phyloP scores from a whole-genome alignment of 1,140 invertebrate genomes.

The Zaprionus davidi region DNA sequence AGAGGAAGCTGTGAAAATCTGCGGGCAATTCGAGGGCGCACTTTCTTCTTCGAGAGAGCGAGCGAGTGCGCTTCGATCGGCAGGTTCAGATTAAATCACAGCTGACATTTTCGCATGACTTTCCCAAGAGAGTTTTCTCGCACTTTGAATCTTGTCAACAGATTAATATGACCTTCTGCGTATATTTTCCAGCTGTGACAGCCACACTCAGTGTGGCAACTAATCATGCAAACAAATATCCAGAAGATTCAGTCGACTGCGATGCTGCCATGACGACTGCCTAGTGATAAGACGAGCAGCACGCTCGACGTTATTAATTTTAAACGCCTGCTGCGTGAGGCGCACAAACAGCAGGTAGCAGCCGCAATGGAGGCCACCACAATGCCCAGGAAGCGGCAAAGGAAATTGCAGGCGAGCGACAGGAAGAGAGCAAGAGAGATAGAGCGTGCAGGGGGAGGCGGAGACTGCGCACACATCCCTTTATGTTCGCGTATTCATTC shows the following conservation, averaged over 20 bases:
- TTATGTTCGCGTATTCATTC: slow-evolving; percentile 66
- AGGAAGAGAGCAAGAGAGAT: neutral
- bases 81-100: slow-evolving; percentile 6
- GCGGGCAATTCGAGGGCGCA: neutral
- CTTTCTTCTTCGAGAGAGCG: neutral
- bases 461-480: slow-evolving; percentile 32
- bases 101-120: slow-evolving; percentile 5
- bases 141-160: slow-evolving; percentile 1
- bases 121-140: neutral
- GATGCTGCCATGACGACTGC: slow-evolving; percentile 33
- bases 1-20: slow-evolving; percentile 21
- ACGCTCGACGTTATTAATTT: slow-evolving; percentile 76
- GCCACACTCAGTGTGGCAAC: slow-evolving; percentile 21
- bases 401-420: slow-evolving; percentile 7
- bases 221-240: slow-evolving; percentile 60
- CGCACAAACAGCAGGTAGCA: slow-evolving; percentile 65
- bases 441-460: neutral
- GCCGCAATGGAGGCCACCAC: slow-evolving; percentile 4
- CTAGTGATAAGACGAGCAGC: slow-evolving; percentile 29
- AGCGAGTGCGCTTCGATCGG: neutral
- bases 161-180: neutral
- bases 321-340: slow-evolving; percentile 71
- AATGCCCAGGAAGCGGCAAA: neutral
- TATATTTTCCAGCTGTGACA: neutral
- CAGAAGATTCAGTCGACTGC: neutral